Conservation (phyloP, 2,888 invertebrate species). For the Abscondita cerata region DNA sequence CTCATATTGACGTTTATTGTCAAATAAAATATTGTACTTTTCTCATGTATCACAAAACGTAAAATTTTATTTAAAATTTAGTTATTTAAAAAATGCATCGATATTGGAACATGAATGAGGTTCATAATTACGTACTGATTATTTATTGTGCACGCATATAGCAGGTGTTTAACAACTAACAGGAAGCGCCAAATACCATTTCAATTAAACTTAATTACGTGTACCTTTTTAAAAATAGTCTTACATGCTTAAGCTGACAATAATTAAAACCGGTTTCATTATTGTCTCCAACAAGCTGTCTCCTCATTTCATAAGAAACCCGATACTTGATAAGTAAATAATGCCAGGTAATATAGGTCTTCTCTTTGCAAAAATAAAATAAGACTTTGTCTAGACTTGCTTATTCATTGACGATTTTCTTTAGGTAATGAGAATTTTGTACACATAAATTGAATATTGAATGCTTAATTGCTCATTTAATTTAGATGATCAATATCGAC, state of each 20-base stretch:
- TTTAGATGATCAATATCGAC: slow-evolving; percentile 7
- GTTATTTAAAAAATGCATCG: slow-evolving; percentile 2
- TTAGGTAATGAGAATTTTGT: slow-evolving; percentile 2
- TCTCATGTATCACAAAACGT: too few relatives aligned
- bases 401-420: slow-evolving; percentile 28
- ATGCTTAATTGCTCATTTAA: slow-evolving; percentile 11
- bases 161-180: slow-evolving; percentile 20
- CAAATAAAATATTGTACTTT: too few relatives aligned
- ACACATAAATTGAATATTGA: slow-evolving; percentile 1
- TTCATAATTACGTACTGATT: background rate
- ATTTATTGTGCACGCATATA: background rate
- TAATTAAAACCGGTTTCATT: slow-evolving; percentile 34
- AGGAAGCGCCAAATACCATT: slow-evolving; percentile 23
- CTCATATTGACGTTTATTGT: too few relatives aligned
- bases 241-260: slow-evolving; percentile 10
- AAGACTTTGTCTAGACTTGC: slow-evolving; percentile 32
- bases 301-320: slow-evolving; percentile 29
- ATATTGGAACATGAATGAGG: background rate
- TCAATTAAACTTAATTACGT: slow-evolving; percentile 28
- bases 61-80: too few relatives aligned
- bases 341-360: slow-evolving; percentile 35
- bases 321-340: slow-evolving; percentile 34
- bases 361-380: slow-evolving; percentile 32
- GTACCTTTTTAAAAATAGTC: slow-evolving; percentile 24
- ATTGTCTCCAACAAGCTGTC: slow-evolving; percentile 33